phyloP scores from a whole-genome alignment of 1,140 invertebrate species.

The Drosophila leontia region DNA sequence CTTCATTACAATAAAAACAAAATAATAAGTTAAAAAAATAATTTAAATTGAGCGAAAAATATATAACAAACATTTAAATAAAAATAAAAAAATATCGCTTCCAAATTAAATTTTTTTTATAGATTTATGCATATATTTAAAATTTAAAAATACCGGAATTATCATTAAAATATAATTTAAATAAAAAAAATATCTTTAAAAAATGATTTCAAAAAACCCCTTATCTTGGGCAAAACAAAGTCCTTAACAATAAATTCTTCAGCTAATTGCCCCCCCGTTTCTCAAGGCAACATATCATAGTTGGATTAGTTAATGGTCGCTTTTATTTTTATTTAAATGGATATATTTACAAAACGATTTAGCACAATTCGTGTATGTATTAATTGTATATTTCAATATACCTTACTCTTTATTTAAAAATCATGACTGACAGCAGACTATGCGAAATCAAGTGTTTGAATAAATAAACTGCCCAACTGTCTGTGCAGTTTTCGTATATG shows the following conservation, averaged over 20 bases:
- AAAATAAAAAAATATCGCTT: too few species aligned
- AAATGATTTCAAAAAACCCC: too few species aligned
- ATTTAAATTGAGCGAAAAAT: too few species aligned
- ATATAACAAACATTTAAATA: too few species aligned
- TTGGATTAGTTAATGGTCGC: slow-evolving; percentile 47
- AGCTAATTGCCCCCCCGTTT: neutral
- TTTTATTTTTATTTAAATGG: slow-evolving; percentile 55
- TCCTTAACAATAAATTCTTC: neutral
- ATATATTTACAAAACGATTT: slow-evolving; percentile 69
- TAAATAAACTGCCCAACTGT: slow-evolving; percentile 40
- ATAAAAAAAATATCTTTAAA: too few species aligned
- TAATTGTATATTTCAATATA: slow-evolving; percentile 27
- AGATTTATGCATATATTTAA: too few species aligned
- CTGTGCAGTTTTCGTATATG: slow-evolving; percentile 60
- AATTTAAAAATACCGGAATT: too few species aligned
- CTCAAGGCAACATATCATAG: neutral
- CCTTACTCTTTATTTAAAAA: slow-evolving; percentile 57
- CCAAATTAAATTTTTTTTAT: too few species aligned
- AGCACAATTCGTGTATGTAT: slow-evolving; percentile 51
- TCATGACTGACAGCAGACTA: slow-evolving; percentile 62
- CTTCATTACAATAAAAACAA: too few species aligned
- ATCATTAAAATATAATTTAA: too few species aligned
- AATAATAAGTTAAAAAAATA: too few species aligned
- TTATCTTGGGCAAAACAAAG: neutral
- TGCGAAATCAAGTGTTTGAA: slow-evolving; percentile 52